Evolutionary conservation across 2,888 invertebrate genomes (phyloP).

Genomic region (Cetonia aurata): DNA sequence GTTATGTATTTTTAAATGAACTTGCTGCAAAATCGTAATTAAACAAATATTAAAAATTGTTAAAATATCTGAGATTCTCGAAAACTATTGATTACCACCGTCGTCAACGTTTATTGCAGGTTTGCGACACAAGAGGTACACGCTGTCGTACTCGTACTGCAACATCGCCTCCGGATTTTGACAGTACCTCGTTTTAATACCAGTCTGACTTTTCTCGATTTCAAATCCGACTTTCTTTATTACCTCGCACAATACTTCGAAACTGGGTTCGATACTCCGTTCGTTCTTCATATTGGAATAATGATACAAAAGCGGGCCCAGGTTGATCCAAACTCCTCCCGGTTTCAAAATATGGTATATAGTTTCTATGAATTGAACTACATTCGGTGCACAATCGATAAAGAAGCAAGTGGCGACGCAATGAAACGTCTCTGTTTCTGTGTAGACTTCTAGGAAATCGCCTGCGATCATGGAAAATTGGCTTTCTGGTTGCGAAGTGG

Average conservation of each 20-base stretch:
- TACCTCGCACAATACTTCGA: conserved; percentile 75
- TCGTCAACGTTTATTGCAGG: conserved; percentile 62
- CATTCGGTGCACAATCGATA: conserved; percentile 97
- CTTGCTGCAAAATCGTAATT: no score
- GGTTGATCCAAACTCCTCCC: conserved; percentile 90
- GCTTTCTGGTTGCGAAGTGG: conserved; percentile 74
- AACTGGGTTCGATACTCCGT: conserved; percentile 93
- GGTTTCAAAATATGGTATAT: conserved; percentile 92
- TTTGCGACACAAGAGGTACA: conserved; percentile 93
- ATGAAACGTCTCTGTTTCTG: conserved; percentile 81
- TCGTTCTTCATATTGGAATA: conserved; percentile 89
- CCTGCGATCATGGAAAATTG: conserved; percentile 97
- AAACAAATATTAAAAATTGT: no score
- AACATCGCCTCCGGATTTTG: conserved; percentile 95
- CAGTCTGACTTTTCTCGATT: conserved; percentile 83
- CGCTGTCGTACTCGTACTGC: conserved; percentile 91
- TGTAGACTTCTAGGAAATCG: conserved; percentile 93
- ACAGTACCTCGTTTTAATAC: conserved; percentile 88
- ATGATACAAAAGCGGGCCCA: conserved; percentile 93
- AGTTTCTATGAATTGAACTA: conserved; percentile 93
- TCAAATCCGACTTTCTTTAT: conserved; percentile 87
- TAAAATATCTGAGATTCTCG: no score
- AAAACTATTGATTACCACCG: no score
- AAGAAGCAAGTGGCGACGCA: conserved; percentile 98
- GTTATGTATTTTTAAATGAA: no score